phyloP scores from a whole-genome alignment of 2,797 vertebrate species.

The Delichon dasypus region DNA sequence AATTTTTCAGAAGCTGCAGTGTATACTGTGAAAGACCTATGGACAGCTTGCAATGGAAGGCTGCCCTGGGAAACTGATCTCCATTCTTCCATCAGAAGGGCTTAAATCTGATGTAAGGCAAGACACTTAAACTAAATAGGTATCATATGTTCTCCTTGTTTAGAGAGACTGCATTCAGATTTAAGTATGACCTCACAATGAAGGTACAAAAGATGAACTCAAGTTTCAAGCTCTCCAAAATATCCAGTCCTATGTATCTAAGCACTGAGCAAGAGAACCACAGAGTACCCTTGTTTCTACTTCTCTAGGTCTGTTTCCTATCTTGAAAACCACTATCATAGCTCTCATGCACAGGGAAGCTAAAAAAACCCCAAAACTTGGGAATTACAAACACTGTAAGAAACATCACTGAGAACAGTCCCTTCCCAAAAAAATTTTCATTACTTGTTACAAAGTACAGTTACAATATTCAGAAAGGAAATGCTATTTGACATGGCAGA shows the following conservation, averaged over 20 bases:
- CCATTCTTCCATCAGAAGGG: background rate
- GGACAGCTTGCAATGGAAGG: background rate
- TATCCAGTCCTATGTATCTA: rapidly evolving
- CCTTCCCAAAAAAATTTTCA: background rate
- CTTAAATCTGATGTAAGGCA: background rate
- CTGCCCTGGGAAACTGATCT: background rate
- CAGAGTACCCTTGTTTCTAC: background rate
- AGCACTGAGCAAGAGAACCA: background rate
- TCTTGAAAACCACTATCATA: background rate
- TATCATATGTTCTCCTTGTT: background rate
- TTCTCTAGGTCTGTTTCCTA: background rate
- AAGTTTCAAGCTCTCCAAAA: background rate
- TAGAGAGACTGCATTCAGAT: background rate
- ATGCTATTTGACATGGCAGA: background rate
- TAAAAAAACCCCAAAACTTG: background rate
- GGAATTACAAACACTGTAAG: rapidly evolving
- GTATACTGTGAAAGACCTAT: background rate
- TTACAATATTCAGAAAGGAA: background rate
- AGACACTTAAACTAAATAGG: background rate
- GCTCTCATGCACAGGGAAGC: background rate
- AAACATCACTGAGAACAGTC: background rate
- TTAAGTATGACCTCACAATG: background rate
- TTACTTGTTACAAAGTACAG: background rate
- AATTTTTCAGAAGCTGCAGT: background rate
- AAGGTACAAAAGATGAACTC: background rate